Base-by-base conservation (phyloP, 64 coral and sea anemone genomes). In the Stichodactyla helianthus region DNA sequence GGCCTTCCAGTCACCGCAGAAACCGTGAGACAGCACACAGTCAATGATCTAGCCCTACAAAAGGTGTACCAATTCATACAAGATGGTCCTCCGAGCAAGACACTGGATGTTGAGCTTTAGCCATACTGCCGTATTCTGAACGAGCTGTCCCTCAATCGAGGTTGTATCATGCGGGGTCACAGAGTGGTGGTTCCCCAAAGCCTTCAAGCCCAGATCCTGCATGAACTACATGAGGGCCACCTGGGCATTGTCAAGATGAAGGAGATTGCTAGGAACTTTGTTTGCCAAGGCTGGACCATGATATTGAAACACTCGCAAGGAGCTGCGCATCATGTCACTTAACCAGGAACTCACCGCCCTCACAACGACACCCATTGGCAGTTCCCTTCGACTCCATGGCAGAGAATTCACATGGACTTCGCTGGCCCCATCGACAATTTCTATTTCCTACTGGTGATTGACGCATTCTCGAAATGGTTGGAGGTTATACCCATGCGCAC, bases 241-340 rank as follows among this genome's bases (percentile, higher is more conserved):
- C 86, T 71, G 14, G 86, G 86, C 12, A 88, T 88, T 4, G 62
- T 71, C 67, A 68, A 51, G n/a, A 88, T 88, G 86, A 88, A 88
- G 44, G 65, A 53, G 4, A 51, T 55, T 4, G 86, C 86, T n/a
- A 50, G 86, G 28, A 71, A 61, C 28, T 88, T 55, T 78, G 86
- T 71, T 88, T 51, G 86, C 52, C 86, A 88, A 20, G 15, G 4
- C 10, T 88, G 25, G 76, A 88, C 52, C 51, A 56, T 20, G 51
- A 77, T 17, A 54, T 88, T n/a, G 86, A 88, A 50, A 55, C n/a
- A 11, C 17, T 55, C 77, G 86, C 51, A 5, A 77, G 58, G 67
- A 58, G 52, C 28, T 89, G 83, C 54, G 54, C 51, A 20, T 27
- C 55, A 52, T 91, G 83, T 86, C 31, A 86, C 53, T 5, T 52